Evolutionary conservation across 2,888 invertebrate genomes (phyloP), one percentile per base, ranked within the genome.

Genomic region (Candidula unifasciata): DNA sequence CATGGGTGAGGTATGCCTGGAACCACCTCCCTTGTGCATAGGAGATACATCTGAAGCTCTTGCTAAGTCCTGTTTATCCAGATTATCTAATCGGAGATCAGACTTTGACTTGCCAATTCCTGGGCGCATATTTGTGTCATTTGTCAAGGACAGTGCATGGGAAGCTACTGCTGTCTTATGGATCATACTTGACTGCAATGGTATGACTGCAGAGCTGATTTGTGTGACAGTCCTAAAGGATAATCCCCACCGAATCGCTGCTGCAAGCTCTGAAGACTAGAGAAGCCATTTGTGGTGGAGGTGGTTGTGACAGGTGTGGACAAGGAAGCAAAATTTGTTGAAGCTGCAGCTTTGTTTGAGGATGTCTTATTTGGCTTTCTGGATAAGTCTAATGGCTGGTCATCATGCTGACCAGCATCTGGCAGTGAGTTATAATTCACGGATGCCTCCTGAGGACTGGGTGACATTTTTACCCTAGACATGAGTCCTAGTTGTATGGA

Each of bases 211-310:
- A 44, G 84, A 18, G 24, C 21, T 60, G 80, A 89, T 64, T 88
- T 88, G 37, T 89, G 87, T 10, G 89, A 87, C 30, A 89, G 86
- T 33, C 90, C 87, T 13, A 91, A 83, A 66, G 90, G 90, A 77
- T 89, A 90, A 79, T 91, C 89, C 24, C 92, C 92, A 27, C 92
- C 92, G 88, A 92, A 92, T 64, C 90, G 88, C 77, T 90, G 89
- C 85, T 92, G 91, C 24, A 92, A 88, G 88, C 91, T 92, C 86
- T 91, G 90, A 77, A 92, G 88, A 86, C 91, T 92, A 44, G 92
- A 90, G n/a, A 88, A 86, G 6, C 87, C 87, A 60, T 87, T 87
- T n/a, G 71, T 24, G 24, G 44, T 27, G 3, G 79, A 44, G 16
- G 37, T 71, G 57, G 60, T 35, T 27, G 27, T 44, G 27, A 33